Percentiles rank a stretch among this genome's conserved stretches.
phyloP scores from a whole-genome alignment of 2,888 invertebrate species.

The Nomada flava region DNA sequence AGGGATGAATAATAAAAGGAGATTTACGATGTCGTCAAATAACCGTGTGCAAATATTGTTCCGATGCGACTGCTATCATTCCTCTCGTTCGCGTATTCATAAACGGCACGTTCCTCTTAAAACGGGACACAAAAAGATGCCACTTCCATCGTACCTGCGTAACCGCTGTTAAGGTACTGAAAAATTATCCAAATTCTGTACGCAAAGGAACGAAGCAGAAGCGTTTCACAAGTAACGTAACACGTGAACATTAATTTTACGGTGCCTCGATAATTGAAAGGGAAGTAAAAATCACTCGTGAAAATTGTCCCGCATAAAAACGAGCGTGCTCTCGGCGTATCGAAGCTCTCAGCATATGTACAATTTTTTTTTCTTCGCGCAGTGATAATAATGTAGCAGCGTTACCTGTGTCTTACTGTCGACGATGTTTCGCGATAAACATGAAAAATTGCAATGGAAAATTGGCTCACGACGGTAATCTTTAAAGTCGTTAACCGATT shows the following conservation, averaged over 20 bases:
- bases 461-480: constrained; percentile 28
- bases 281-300: not conserved
- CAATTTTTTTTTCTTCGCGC: not conserved
- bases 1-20: constrained; percentile 11
- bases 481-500: constrained; percentile 44
- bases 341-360: not conserved
- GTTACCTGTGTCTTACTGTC: not conserved
- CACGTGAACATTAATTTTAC: not conserved
- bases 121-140: not conserved
- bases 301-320: constrained; percentile 18
- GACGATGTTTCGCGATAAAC: constrained; percentile 18
- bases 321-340: not conserved
- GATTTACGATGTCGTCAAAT: constrained; percentile 43
- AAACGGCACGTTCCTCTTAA: not conserved
- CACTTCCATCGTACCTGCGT: no score
- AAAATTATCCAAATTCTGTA: not conserved
- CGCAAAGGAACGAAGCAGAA: not conserved
- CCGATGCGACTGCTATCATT: constrained; percentile 19
- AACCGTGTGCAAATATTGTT: constrained; percentile 20
- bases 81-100: not conserved
- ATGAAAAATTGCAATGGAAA: constrained; percentile 36
- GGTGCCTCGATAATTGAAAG: not conserved
- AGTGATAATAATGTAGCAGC: constrained; percentile 1
- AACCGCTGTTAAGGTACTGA: no score
- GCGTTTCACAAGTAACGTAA: not conserved